Evolutionary conservation across 2,888 invertebrate species (phyloP).

Genomic region (Tortricodes alternella): DNA sequence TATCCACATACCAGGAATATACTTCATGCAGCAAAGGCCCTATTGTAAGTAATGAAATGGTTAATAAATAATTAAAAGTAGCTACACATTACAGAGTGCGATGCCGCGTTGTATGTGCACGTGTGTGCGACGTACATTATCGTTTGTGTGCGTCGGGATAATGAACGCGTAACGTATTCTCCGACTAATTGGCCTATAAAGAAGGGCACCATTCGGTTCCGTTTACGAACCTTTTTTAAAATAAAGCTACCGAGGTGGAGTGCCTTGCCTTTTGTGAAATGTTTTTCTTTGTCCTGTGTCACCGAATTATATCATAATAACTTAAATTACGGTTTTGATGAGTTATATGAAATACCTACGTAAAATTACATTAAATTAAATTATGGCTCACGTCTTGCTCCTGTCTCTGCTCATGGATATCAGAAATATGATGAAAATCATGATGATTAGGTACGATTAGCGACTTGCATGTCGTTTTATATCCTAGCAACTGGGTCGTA

Average conservation of each 20-base stretch:
- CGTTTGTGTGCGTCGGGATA: conserved; percentile 48
- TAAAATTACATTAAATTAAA: too few species aligned
- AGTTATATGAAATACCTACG: background rate
- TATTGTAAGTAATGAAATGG: conserved; percentile 57
- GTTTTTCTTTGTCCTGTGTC: conserved; percentile 5
- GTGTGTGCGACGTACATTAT: conserved; percentile 44
- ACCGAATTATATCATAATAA: conserved; percentile 8
- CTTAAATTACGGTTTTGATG: background rate
- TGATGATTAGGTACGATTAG: too few species aligned
- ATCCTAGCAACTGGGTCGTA: too few species aligned
- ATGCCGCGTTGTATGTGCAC: conserved; percentile 8
- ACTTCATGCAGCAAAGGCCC: conserved; percentile 48
- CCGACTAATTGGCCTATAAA: conserved; percentile 67
- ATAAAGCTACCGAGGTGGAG: conserved; percentile 38
- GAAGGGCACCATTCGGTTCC: conserved; percentile 48
- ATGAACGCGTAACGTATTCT: conserved; percentile 61
- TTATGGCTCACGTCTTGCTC: too few species aligned
- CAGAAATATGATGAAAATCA: too few species aligned
- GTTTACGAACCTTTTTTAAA: conserved; percentile 53
- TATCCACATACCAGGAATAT: conserved; percentile 37
- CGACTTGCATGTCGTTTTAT: too few species aligned
- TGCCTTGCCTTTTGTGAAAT: conserved; percentile 15
- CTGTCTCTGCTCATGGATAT: too few species aligned
- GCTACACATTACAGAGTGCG: conserved; percentile 16
- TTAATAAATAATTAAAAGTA: conserved; percentile 50